phyloP scores from a whole-genome alignment of 2,113 vertebrate genomes.

The Gallinago media region DNA sequence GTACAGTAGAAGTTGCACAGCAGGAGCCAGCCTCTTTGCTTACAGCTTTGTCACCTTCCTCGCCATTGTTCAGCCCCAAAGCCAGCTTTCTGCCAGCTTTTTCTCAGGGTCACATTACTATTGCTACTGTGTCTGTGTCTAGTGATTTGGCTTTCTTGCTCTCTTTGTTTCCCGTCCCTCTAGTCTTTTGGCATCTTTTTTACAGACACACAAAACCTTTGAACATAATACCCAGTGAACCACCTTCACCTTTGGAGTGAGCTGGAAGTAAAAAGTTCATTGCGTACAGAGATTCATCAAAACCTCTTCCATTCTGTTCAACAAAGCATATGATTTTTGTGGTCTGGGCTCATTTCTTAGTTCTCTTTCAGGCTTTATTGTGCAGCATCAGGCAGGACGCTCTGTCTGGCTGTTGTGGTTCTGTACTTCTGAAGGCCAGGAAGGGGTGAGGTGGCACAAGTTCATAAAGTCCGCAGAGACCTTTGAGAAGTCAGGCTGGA shows the following conservation, averaged over 20 bases:
- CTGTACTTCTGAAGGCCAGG: neutral
- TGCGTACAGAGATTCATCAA: neutral
- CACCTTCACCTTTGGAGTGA: neutral
- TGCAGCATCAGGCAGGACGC: neutral
- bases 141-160: neutral
- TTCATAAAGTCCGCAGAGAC: slow-evolving; percentile 1
- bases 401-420: neutral
- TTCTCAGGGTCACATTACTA: neutral
- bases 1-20: neutral
- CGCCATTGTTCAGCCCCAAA: neutral
- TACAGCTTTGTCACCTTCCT: neutral
- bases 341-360: neutral
- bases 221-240: neutral
- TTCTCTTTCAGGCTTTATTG: neutral
- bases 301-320: neutral
- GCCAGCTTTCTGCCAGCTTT: rapidly evolving
- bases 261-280: neutral
- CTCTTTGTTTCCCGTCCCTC: neutral
- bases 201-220: neutral
- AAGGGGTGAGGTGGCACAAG: neutral
- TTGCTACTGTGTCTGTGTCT: neutral
- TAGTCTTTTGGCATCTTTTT: neutral
- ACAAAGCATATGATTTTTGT: neutral
- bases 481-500: slow-evolving; percentile 13
- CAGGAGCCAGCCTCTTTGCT: neutral